phyloP scores from a whole-genome alignment of 2,888 invertebrate species.

The Trachelus tabidus region DNA sequence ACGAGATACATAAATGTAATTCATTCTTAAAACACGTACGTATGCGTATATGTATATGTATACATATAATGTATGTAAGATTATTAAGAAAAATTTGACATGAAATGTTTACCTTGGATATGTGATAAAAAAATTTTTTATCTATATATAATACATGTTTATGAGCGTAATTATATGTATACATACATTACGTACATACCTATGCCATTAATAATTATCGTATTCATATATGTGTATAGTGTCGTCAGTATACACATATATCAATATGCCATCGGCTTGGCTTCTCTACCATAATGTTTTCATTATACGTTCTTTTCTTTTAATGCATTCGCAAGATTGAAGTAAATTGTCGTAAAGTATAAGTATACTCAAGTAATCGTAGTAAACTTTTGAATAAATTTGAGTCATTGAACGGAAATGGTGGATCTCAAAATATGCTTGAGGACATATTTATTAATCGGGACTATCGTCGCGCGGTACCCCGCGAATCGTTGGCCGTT shows the following conservation, averaged over 20 bases:
- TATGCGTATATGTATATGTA: constrained; percentile 20
- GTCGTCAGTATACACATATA: constrained; percentile 28
- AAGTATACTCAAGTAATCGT: constrained; percentile 64
- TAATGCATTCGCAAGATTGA: constrained; percentile 65
- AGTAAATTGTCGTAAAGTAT: constrained; percentile 65
- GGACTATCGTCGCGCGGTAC: neutral
- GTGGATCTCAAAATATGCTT: constrained; percentile 63
- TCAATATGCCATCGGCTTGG: constrained; percentile 59
- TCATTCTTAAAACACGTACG: constrained; percentile 8
- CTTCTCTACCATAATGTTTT: constrained; percentile 60
- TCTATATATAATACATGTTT: constrained; percentile 7
- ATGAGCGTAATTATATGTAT: constrained; percentile 26
- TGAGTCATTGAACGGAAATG: constrained; percentile 57
- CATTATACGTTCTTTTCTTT: constrained; percentile 60
- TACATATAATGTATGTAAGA: constrained; percentile 8
- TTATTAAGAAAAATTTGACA: too few species aligned
- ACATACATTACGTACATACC: constrained; percentile 18
- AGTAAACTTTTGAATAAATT: constrained; percentile 36
- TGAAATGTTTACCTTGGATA: too few species aligned
- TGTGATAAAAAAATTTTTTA: too few species aligned
- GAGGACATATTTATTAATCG: constrained; percentile 25
- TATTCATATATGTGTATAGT: constrained; percentile 20
- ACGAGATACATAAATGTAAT: constrained; percentile 8
- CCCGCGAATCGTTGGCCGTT: neutral
- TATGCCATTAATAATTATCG: neutral